Percentiles rank a stretch among this genome's conserved stretches.
phyloP scores from a whole-genome alignment of 1,140 invertebrate species.

The Euwallacea similis region DNA sequence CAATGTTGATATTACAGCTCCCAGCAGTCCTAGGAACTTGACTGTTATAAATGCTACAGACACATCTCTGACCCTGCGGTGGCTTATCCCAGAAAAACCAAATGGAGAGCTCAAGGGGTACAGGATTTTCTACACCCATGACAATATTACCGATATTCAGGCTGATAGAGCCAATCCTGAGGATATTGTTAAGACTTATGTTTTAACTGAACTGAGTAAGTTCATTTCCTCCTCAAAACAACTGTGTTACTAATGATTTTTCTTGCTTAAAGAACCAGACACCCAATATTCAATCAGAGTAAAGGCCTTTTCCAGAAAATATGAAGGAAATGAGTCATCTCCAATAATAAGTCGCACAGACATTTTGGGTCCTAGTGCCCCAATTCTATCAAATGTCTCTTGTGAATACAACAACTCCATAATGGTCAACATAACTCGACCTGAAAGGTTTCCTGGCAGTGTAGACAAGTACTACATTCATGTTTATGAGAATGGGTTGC shows the following conservation, averaged over 20 bases:
- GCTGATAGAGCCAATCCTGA: constrained; percentile 58
- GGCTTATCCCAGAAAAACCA: constrained; percentile 72
- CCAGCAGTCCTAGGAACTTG: constrained; percentile 79
- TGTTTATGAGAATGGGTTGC: constrained; percentile 23
- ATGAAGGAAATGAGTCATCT: constrained; percentile 74
- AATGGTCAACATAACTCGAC: constrained; percentile 21
- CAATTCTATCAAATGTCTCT: constrained; percentile 77
- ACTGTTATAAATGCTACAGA: constrained; percentile 74
- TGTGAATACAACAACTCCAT: constrained; percentile 60
- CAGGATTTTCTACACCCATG: constrained; percentile 69
- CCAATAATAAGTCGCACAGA: constrained; percentile 75
- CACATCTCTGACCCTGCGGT: constrained; percentile 75
- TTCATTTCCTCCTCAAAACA: constrained; percentile 31
- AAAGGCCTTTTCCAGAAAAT: constrained; percentile 72
- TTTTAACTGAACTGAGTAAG: constrained; percentile 66
- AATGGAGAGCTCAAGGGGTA: constrained; percentile 74
- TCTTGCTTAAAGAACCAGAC: constrained; percentile 64
- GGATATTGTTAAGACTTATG: constrained; percentile 57
- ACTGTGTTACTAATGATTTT: constrained; percentile 20
- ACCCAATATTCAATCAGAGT: constrained; percentile 86
- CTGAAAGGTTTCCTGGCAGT: constrained; percentile 12
- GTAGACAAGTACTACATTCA: constrained; percentile 36
- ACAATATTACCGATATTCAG: constrained; percentile 67
- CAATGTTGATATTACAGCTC: constrained; percentile 58
- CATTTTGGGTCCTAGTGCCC: constrained; percentile 77